Evolutionary conservation across 2,888 invertebrate genomes (phyloP).

Genomic region (Drosophila macrothrix): DNA sequence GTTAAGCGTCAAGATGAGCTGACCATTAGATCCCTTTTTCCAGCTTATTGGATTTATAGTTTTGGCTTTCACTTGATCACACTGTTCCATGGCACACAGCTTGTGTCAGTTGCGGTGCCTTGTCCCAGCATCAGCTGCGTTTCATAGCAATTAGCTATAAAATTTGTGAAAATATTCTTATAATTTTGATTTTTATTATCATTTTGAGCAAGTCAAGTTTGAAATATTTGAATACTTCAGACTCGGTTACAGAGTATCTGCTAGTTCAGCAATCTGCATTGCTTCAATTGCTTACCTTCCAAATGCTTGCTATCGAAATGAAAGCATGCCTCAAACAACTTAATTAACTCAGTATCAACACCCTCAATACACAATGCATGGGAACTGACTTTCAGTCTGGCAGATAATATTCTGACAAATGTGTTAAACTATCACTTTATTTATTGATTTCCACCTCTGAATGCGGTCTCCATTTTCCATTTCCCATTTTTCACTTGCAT

Average conservation of each 20-base stretch:
- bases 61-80: conserved; percentile 35
- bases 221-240: background rate
- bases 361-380: conserved; percentile 3
- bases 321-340: conserved; percentile 2
- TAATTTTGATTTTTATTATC: too few species aligned
- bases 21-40: conserved; percentile 43
- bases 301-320: background rate
- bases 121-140: background rate
- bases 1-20: conserved; percentile 19
- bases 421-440: conserved; percentile 32
- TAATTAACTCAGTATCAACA: conserved; percentile 9
- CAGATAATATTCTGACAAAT: conserved; percentile 15
- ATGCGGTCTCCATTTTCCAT: conserved; percentile 10
- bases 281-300: background rate
- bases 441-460: conserved; percentile 11
- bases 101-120: background rate
- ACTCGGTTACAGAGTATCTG: background rate
- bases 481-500: conserved; percentile 20
- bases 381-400: background rate
- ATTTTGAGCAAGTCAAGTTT: background rate
- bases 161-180: background rate
- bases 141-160: background rate
- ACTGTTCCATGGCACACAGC: conserved; percentile 4
- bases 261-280: background rate
- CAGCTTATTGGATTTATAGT: conserved; percentile 14